Conservation (phyloP, 1,140 invertebrate species). For the Augochlora pura region DNA sequence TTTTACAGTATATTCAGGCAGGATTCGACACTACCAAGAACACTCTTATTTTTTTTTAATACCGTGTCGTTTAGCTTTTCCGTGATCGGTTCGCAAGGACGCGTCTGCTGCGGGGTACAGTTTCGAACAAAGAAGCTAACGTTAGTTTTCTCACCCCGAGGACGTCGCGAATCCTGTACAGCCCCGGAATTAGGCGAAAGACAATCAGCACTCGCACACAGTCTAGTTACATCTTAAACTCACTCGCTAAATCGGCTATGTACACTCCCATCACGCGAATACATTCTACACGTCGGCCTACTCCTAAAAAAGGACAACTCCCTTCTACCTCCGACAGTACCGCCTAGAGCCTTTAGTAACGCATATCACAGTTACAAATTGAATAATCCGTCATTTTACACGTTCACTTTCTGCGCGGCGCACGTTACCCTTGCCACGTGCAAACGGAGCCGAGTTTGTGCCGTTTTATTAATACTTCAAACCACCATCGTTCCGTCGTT, state of each 20-base stretch:
- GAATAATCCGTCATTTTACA: slow-evolving; percentile 11
- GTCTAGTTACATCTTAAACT: slow-evolving; percentile 24
- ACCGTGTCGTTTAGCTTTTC: too few species aligned
- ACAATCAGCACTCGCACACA: slow-evolving; percentile 2
- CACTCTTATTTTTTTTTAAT: too few species aligned
- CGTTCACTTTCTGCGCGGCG: slow-evolving; percentile 1
- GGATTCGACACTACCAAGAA: too few species aligned
- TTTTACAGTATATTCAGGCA: too few species aligned
- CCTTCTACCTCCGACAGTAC: slow-evolving; percentile 14
- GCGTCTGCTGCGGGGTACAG: too few species aligned
- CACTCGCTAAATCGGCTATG: slow-evolving; percentile 28
- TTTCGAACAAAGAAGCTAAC: too few species aligned
- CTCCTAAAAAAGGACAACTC: slow-evolving; percentile 21
- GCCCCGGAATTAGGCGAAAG: neutral
- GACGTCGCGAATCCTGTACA: neutral
- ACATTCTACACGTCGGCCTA: neutral
- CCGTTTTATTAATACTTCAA: neutral
- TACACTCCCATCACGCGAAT: slow-evolving; percentile 26
- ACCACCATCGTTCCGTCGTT: too few species aligned
- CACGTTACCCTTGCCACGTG: neutral
- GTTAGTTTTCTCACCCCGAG: neutral
- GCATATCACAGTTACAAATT: slow-evolving; percentile 79
- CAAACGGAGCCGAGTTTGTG: neutral
- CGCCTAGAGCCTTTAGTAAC: slow-evolving; percentile 76
- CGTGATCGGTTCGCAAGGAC: too few species aligned